Conservation (phyloP, 2,797 vertebrate genomes). For the Manis pentadactyla region DNA sequence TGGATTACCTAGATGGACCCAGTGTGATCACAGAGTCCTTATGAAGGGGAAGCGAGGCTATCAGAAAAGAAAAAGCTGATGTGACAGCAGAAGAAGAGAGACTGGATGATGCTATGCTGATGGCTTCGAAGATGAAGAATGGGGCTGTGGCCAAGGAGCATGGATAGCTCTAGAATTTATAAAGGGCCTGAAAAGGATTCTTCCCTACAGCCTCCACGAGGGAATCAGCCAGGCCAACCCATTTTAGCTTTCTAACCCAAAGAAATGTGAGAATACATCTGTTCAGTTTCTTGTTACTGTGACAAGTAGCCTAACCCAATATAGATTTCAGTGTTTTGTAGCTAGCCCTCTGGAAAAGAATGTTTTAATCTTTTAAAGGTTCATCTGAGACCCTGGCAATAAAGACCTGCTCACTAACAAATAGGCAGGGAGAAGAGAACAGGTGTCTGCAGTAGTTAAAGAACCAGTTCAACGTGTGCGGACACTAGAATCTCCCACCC, state of each 20-base stretch:
- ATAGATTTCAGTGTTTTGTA: neutral
- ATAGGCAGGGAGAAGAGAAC: neutral
- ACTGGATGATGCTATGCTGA: no score
- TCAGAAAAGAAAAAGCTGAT: neutral
- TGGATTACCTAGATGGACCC: neutral
- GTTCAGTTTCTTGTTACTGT: neutral
- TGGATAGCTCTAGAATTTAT: neutral
- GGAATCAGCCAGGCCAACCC: no score
- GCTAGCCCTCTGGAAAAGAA: neutral
- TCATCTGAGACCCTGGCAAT: neutral
- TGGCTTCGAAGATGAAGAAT: neutral
- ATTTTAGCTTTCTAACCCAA: neutral
- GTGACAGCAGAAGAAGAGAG: neutral
- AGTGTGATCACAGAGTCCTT: neutral
- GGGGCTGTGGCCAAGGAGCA: neutral
- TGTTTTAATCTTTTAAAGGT: neutral
- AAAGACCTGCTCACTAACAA: neutral
- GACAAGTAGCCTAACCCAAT: neutral
- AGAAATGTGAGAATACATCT: neutral
- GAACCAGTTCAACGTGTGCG: fast-evolving
- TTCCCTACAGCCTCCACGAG: neutral
- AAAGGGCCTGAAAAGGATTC: neutral
- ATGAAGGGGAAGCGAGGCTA: neutral
- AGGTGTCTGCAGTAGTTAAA: neutral
- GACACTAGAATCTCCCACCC: neutral